Conservation (phyloP, 2,888 invertebrate species). For the Hylaea fasciaria region DNA sequence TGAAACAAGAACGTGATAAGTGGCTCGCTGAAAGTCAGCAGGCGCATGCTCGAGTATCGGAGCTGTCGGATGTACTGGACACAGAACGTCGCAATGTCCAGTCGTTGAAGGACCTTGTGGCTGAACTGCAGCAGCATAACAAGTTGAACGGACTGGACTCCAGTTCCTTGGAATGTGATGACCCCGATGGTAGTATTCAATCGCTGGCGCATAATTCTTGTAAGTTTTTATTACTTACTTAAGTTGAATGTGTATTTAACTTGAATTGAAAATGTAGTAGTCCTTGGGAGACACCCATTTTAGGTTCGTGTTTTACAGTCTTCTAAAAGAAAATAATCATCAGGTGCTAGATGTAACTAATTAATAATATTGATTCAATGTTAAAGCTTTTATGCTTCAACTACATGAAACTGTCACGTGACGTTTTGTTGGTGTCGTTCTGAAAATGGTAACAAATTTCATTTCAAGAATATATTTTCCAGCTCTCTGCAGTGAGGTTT, state of each 20-base stretch:
- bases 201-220: conserved; percentile 68
- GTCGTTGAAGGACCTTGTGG: conserved; percentile 64
- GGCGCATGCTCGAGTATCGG: conserved; percentile 55
- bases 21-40: conserved; percentile 63
- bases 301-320: no score
- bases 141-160: conserved; percentile 64
- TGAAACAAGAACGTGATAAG: conserved; percentile 73
- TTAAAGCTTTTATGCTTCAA: no score
- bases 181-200: conserved; percentile 66
- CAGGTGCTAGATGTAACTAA: no score
- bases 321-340: no score
- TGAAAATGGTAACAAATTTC: neutral
- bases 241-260: no score
- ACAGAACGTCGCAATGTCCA: conserved; percentile 57
- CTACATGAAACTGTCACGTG: no score
- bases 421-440: no score
- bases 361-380: no score
- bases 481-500: conserved; percentile 75
- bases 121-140: conserved; percentile 69
- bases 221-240: conserved; percentile 50
- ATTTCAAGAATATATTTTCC: conserved; percentile 36
- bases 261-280: no score
- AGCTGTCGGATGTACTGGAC: conserved; percentile 66
- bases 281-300: no score
- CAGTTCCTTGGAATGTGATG: conserved; percentile 75